These are phyloP conservation scores for Odontothrips loti DNA, from an alignment of 2,888 invertebrate species.

Conservation along the genomic window DNA sequence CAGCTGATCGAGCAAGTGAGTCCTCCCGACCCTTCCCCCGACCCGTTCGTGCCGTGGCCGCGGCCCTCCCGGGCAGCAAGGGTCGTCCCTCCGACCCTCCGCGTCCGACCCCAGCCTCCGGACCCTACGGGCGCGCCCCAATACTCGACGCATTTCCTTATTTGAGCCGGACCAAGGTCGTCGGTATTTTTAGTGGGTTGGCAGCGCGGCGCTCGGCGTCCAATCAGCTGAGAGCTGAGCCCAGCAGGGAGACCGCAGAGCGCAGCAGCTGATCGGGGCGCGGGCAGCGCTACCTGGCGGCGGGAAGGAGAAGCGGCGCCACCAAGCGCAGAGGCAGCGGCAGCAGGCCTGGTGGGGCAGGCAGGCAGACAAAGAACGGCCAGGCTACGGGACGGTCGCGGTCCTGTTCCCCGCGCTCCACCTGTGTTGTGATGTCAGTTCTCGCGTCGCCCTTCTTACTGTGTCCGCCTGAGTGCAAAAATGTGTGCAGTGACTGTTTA, in stretches of 20 bases:
- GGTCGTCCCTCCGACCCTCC: not conserved
- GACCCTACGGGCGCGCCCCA: not conserved
- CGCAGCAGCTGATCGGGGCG: not conserved
- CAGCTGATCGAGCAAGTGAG: not conserved
- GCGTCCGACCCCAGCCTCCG: not conserved
- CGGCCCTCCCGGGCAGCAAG: not conserved
- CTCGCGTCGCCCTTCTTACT: not conserved
- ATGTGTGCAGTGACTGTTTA: not conserved
- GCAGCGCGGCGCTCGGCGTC: not conserved
- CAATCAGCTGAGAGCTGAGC: constrained; percentile 5
- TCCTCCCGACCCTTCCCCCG: not conserved
- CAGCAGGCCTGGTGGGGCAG: not conserved
- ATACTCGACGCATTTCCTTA: not conserved
- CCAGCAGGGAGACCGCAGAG: too few species aligned
- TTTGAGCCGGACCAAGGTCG: constrained; percentile 10
- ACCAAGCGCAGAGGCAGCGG: not conserved
- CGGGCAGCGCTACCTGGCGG: not conserved
- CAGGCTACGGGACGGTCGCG: not conserved
- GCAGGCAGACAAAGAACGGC: constrained; percentile 13
- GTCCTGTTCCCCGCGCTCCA: not conserved
- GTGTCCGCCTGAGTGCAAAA: not conserved
- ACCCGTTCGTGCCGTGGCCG: not conserved
- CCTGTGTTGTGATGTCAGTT: not conserved
- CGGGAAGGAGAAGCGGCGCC: not conserved
- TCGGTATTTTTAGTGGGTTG: constrained; percentile 11